Percentiles rank a stretch among this genome's conserved stretches.
Conservation (phyloP, 2,113 vertebrate species). For the Rhynchopsitta pachyrhyncha region DNA sequence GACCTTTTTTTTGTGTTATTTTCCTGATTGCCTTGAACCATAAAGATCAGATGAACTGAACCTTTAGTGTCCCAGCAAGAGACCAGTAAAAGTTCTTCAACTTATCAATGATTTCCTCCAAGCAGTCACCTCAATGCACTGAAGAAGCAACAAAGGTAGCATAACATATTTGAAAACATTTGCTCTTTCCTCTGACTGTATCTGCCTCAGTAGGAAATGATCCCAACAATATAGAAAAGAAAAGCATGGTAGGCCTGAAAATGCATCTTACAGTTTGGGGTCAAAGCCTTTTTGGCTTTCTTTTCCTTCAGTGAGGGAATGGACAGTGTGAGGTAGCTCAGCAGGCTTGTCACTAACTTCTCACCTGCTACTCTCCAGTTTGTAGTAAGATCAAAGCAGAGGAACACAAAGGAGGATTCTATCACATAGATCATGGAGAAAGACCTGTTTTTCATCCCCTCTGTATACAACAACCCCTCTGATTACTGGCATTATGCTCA, state of each 20-base stretch:
- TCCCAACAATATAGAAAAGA: neutral
- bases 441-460: neutral
- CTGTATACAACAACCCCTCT: neutral
- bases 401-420: neutral
- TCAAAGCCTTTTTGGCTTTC: neutral
- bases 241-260: neutral
- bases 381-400: neutral
- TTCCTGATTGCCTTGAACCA: neutral
- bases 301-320: neutral
- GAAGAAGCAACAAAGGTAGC: neutral
- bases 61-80: neutral
- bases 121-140: neutral
- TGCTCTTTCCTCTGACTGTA: neutral
- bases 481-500: neutral
- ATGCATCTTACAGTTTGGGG: neutral
- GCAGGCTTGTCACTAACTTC: neutral
- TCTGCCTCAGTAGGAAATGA: neutral
- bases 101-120: neutral
- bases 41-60: neutral
- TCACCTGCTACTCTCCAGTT: neutral
- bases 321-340: constrained; percentile 9
- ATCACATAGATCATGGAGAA: neutral
- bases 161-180: neutral
- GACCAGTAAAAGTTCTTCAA: neutral
- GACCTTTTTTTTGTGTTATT: neutral